Base-by-base conservation (phyloP, 2,113 vertebrate species). In the Apodemus sylvaticus region DNA sequence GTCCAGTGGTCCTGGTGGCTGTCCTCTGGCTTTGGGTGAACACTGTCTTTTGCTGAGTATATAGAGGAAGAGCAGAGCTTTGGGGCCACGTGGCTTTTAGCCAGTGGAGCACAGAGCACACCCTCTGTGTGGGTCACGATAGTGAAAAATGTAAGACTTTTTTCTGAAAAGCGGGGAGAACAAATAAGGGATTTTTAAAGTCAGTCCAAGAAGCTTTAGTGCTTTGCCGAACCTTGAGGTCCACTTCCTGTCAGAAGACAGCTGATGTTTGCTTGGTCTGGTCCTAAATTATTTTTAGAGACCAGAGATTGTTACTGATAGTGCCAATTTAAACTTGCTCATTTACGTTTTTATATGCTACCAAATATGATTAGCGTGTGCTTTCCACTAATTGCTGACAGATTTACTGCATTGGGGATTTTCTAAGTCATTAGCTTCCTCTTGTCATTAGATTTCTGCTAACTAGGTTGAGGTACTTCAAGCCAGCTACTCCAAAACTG, bases 281-380 rank as follows among this genome's bases (percentile, higher is more conserved):
- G 93, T 97, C 97, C 96, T 96, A 97, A 92, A 78, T 96, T 97
- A 96, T 97, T 93, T 97, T 97, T 96, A 93, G 97, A 97, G 97
- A 94, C 11, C 39, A 70, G 92, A 94, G 95, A 97, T 97, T 96
- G 93, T 97, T 97, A 86, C 97, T 92, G 96, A 97, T 98, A 96
- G 68, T 78, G 89, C 94, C 45, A 14, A 96, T 96, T 96, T 97
- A 93, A 97, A 92, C 97, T 96, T 97, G 90, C 94, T 97, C 85
- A 89, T 96, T 96, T 97, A 97, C 4, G 39, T 97, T 97, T 97
- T 98, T 97, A 96, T 97, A 94, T 96, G 97, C 95, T 86, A 95
- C 94, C 86, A 73, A 96, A 92, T 97, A 89, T 94, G 93, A 97
- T 95, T 94, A 90, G 91, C 64, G 93, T 93, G 53, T 86, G 81